Percentiles rank a stretch among this genome's conserved stretches.
phyloP scores from a whole-genome alignment of 37 sponge, comb jelly and placozoan genomes.

The Tethya wilhelma region DNA sequence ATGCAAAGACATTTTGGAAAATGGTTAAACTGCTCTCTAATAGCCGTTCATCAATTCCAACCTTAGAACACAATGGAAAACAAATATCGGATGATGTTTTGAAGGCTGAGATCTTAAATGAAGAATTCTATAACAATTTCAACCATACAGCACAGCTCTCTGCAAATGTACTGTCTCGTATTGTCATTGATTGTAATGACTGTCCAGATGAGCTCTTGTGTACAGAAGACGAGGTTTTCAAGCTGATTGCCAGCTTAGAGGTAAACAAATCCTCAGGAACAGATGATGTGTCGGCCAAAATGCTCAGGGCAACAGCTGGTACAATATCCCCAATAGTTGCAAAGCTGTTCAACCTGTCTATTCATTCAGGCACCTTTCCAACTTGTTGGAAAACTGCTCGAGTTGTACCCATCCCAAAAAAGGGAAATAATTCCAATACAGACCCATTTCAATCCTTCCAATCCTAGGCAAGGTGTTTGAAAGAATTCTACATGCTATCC shows the following conservation, averaged over 20 bases:
- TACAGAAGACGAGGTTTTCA: background rate
- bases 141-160: background rate
- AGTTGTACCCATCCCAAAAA: slow-evolving; percentile 24
- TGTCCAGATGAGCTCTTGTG: slow-evolving; percentile 17
- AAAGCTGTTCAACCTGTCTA: slow-evolving; percentile 1
- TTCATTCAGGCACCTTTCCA: background rate
- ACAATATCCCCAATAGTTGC: background rate
- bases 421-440: background rate
- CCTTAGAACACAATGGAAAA: background rate
- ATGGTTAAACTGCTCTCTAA: background rate
- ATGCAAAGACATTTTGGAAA: slow-evolving; percentile 6
- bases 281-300: background rate
- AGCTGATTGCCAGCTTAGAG: background rate
- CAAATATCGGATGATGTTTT: background rate
- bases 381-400: background rate
- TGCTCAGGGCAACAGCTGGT: slow-evolving; percentile 7
- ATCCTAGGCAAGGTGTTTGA: slow-evolving; percentile 24
- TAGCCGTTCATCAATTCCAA: background rate
- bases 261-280: background rate
- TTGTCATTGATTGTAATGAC: background rate
- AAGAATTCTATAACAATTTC: background rate
- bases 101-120: slow-evolving; percentile 10
- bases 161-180: background rate
- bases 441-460: slow-evolving; percentile 21
- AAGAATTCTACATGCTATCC: background rate